Conservation (phyloP, 2,797 vertebrate species). For the Allochrocebus solatus region DNA sequence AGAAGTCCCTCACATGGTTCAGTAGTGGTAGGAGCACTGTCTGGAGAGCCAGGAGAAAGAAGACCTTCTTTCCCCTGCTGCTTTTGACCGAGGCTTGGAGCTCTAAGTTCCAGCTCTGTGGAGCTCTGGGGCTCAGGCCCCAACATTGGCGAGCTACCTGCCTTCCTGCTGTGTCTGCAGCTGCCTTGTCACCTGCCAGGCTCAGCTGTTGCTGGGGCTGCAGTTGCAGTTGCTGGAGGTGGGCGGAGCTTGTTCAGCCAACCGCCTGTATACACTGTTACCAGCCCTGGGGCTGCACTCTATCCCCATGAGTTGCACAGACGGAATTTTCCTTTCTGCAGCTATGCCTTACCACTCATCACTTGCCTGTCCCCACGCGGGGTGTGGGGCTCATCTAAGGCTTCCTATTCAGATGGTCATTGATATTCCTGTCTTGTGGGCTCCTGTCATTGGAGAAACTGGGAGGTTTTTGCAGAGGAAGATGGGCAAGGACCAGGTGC, state of each 20-base stretch:
- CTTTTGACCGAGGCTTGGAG: neutral
- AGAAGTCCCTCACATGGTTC: neutral
- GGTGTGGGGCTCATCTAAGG: neutral
- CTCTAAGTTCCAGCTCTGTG: neutral
- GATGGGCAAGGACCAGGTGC: neutral
- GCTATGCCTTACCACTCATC: conserved; percentile 2
- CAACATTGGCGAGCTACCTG: neutral
- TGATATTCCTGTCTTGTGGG: conserved; percentile 48
- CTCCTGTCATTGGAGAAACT: neutral
- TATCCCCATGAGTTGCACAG: neutral
- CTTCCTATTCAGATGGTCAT: conserved; percentile 28
- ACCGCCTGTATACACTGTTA: neutral
- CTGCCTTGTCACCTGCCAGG: neutral
- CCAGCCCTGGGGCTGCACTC: neutral
- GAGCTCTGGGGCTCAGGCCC: neutral
- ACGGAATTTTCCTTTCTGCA: conserved; percentile 73
- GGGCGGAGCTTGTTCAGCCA: conserved; percentile 39
- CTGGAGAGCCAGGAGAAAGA: neutral
- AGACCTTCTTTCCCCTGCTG: neutral
- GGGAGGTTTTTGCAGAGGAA: neutral
- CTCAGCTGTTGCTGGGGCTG: neutral
- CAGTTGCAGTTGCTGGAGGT: neutral
- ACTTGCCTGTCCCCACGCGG: conserved; percentile 12
- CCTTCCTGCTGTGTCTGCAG: neutral
- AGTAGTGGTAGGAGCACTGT: neutral